Evolutionary conservation across 1,140 invertebrate genomes (phyloP), one percentile per base, ranked within the genome.

Genomic region (Venturia canescens): DNA sequence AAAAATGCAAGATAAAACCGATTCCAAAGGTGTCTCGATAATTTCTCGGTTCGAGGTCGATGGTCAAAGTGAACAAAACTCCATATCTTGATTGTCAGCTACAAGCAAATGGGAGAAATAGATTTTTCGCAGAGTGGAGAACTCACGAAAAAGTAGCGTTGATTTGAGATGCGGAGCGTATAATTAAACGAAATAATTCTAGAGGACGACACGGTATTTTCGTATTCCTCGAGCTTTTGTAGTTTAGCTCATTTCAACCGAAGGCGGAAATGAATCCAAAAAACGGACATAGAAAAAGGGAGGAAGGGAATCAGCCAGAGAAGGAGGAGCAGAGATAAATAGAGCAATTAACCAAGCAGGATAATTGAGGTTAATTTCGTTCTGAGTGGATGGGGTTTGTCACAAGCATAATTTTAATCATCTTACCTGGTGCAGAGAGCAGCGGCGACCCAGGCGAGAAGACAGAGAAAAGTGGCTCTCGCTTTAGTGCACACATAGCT

Each of bases 401-500:
- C 16, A 53, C 38, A 48, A 44, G 13, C 48, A 79, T 71, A 70
- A 27, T 29, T 88, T 92, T 94, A 70, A 79, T 79, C 77, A 27
- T 29, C 88, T 92, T 94, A 97, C 96, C 96, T 97, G 79, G 97
- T 97, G 86, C 97, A 96, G 15, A 97, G 87, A 3, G 96, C 95
- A 1, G 97, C 96, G 50, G 97, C 93, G 85, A 96, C 92, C 98
- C 98, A 98, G 23, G 97, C 95, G 44, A 96, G 89, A 0, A 96
- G 91, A 86, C 97, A 98, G 71, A 98, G 96, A 66, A 97, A 92
- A 4, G 96, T 94, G 0, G 97, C 97, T 80, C 97, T 93, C 1
- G 96, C 94, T 90, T 97, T 97, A 3, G 97, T 98, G 88, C 97
- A 98, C 18, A 97, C 96, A 90, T 98, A 98, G 50, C 91, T 92